Evolutionary conservation across 2,888 invertebrate species (phyloP).

Genomic region (Corythucha ciliata): DNA sequence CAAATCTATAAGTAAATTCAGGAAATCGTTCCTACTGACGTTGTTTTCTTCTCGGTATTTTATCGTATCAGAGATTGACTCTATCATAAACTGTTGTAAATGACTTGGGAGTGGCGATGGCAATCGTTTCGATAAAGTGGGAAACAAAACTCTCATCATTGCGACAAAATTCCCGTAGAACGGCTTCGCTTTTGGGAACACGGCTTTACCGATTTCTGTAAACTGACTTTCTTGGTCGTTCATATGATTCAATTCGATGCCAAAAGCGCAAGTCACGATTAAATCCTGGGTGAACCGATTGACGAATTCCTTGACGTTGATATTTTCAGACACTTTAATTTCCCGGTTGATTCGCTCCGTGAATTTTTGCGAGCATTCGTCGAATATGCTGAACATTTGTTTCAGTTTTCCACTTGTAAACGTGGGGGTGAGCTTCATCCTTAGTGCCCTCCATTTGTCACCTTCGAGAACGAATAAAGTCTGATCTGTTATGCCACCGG

Average conservation of each 20-base stretch:
- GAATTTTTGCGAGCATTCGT: slow-evolving; percentile 5
- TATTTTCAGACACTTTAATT: slow-evolving; percentile 25
- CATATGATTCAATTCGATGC: slow-evolving; percentile 43
- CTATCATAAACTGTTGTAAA: too few species aligned
- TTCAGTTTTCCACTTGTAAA: slow-evolving; percentile 27
- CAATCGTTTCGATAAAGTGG: too few species aligned
- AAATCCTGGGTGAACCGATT: slow-evolving; percentile 44
- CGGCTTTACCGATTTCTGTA: too few species aligned
- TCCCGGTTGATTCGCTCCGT: not conserved
- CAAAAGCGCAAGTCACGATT: slow-evolving; percentile 45
- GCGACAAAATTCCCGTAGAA: too few species aligned
- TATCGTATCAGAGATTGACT: slow-evolving; percentile 45
- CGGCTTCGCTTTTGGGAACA: too few species aligned
- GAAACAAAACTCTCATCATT: too few species aligned
- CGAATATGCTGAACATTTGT: slow-evolving; percentile 24
- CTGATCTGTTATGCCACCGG: too few species aligned
- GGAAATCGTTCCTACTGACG: slow-evolving; percentile 47
- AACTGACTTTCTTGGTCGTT: slow-evolving; percentile 38
- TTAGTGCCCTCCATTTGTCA: slow-evolving; percentile 22
- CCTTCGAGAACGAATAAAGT: slow-evolving; percentile 25
- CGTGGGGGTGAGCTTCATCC: slow-evolving; percentile 26
- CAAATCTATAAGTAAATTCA: slow-evolving; percentile 48
- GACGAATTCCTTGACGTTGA: slow-evolving; percentile 43
- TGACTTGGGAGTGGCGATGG: too few species aligned
- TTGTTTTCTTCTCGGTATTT: slow-evolving; percentile 44